phyloP scores from a whole-genome alignment of 2,797 vertebrate species.

The Dallia pectoralis region DNA sequence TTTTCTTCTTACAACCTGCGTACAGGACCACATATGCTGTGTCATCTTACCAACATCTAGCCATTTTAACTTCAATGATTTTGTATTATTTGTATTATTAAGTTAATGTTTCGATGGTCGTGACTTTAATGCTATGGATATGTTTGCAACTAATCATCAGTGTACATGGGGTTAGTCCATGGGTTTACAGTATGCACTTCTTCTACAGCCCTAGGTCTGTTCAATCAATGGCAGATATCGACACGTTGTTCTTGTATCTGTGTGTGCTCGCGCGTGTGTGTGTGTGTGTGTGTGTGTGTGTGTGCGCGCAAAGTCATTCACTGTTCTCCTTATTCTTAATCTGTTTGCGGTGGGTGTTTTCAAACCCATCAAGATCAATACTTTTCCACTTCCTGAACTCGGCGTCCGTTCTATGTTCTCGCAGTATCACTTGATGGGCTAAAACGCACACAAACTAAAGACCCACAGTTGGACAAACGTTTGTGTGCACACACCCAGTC shows the following conservation, averaged over 20 bases:
- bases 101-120: no score
- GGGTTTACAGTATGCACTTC: slow-evolving; percentile 32
- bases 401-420: not conserved
- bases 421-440: slow-evolving; percentile 1
- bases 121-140: no score
- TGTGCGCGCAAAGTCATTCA: slow-evolving; percentile 53
- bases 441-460: not conserved
- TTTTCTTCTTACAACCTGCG: not conserved
- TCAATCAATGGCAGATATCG: slow-evolving; percentile 10
- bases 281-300: slow-evolving; percentile 1
- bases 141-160: no score
- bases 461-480: not conserved
- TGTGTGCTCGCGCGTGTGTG: slow-evolving; percentile 7
- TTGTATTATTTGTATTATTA: no score
- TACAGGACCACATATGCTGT: not conserved
- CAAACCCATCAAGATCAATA: slow-evolving; percentile 60
- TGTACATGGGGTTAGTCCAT: slow-evolving; percentile 28
- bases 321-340: slow-evolving; percentile 35
- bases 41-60: no score
- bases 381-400: not conserved
- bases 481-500: no score
- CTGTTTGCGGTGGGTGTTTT: slow-evolving; percentile 52
- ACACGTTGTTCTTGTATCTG: slow-evolving; percentile 38
- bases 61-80: no score
- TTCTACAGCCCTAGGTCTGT: slow-evolving; percentile 41